These are phyloP conservation scores for Myiopsitta monachus DNA, from an alignment of 2,113 vertebrate species.

Conservation along the genomic window DNA sequence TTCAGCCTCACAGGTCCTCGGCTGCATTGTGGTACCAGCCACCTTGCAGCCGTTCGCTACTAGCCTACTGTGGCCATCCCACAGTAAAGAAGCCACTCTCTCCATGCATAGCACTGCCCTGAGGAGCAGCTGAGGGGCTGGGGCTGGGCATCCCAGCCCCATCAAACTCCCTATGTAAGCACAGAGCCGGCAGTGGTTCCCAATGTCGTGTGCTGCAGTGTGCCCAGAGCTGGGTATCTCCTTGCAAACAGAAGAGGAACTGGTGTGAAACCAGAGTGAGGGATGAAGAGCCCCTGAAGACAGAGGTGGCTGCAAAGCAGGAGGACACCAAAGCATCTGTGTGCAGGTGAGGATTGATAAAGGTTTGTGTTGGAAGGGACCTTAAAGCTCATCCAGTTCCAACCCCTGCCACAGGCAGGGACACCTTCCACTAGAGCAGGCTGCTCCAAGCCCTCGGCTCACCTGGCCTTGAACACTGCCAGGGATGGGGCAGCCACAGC, in stretches of 20 bases:
- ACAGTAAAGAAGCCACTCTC: background rate
- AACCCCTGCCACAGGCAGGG: background rate
- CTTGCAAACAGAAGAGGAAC: fast-evolving
- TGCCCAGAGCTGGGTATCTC: background rate
- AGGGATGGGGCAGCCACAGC: background rate
- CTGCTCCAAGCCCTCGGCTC: background rate
- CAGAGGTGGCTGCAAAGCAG: background rate
- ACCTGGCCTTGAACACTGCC: no score
- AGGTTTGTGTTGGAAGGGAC: background rate
- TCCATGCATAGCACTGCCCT: background rate
- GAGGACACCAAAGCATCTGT: background rate
- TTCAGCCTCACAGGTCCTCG: background rate
- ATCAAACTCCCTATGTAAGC: no score
- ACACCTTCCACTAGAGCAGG: background rate
- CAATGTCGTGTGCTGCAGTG: fast-evolving
- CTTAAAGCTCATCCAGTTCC: background rate
- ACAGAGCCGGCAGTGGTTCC: no score
- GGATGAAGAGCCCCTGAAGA: background rate
- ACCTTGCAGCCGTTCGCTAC: background rate
- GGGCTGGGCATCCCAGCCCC: no score
- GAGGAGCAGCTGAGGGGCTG: no score
- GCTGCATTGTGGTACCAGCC: background rate
- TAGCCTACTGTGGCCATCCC: fast-evolving
- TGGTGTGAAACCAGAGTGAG: fast-evolving
- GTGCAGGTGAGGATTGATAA: background rate